phyloP scores from a whole-genome alignment of 2,888 invertebrate species.

The Anagyrus pseudococci region DNA sequence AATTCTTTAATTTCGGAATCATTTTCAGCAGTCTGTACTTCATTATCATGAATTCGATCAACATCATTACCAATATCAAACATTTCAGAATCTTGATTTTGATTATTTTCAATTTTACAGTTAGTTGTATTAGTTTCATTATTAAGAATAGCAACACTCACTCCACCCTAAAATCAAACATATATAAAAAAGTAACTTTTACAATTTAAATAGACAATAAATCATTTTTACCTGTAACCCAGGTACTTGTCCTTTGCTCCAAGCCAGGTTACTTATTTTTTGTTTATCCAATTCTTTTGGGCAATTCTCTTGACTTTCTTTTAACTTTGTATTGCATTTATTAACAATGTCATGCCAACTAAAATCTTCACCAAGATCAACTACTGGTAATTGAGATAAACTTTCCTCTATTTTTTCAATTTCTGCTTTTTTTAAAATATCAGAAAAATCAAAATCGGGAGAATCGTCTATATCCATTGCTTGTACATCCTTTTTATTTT shows the following conservation, averaged over 20 bases:
- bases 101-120: background rate
- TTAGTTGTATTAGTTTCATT: slow-evolving; percentile 5
- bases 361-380: slow-evolving; percentile 57
- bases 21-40: slow-evolving; percentile 1
- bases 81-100: slow-evolving; percentile 29
- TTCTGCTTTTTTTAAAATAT: background rate
- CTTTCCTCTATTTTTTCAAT: slow-evolving; percentile 40
- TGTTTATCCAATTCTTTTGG: slow-evolving; percentile 17
- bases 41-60: slow-evolving; percentile 13
- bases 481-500: too few species aligned
- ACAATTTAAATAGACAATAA: slow-evolving; percentile 9
- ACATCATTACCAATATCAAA: slow-evolving; percentile 20
- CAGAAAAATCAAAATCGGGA: too few species aligned
- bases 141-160: slow-evolving; percentile 21
- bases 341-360: slow-evolving; percentile 37
- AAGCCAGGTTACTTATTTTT: slow-evolving; percentile 38
- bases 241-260: slow-evolving; percentile 58
- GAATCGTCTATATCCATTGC: too few species aligned
- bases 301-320: background rate
- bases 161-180: slow-evolving; percentile 47
- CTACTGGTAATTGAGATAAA: slow-evolving; percentile 51
- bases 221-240: slow-evolving; percentile 43
- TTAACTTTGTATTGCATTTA: slow-evolving; percentile 7
- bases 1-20: slow-evolving; percentile 5
- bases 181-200: slow-evolving; percentile 1